Evolutionary conservation across 2,113 vertebrate species (phyloP), one percentile per base, ranked within the genome.

Genomic region (Passer domesticus): DNA sequence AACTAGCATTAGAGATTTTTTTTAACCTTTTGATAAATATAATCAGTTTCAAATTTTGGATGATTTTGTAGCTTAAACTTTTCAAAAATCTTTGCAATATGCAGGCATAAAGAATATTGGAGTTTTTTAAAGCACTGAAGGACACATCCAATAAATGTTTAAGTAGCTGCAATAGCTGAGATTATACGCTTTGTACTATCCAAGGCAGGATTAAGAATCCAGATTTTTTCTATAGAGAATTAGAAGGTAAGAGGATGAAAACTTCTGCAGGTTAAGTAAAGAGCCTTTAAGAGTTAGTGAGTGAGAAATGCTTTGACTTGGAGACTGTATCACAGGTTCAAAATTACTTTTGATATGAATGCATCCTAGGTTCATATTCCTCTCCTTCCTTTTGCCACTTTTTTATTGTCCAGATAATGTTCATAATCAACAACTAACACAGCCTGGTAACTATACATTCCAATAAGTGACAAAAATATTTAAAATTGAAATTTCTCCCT

Each of bases 1-100:
- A 75, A 1, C 1, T 50, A 60, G 25, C 5, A 22, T 39, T 18
- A 28, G 5, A 21, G 3, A 15, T 24, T 4, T 30, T 12, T 4
- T 3, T 60, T 53, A 13, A 39, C 7, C 9, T 86, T 53, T 70
- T 33, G 8, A 35, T 55, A 76, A 89, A 63, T 16, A 7, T 43
- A n/a, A 63, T 66, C 15, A 23, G 1, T 44, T 78, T 64, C 59
- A 73, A 83, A 15, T 76, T 80, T 16, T 56, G 15, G 9, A n/a
- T 78, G 13, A 41, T 70, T 86, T 68, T 9, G 1, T 67, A 20
- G 9, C 66, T 78, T 11, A 58, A 13, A 35, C 35, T 64, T 89
- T 35, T 60, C 13, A 17, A 73, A 41, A 37, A 81, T 19, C 41
- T 74, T 87, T 55, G 4, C 7, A 41, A 31, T 53, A 44, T 25